Base-by-base conservation (phyloP, 37 sponge, comb jelly and placozoan species). In the Ianthella basta region DNA sequence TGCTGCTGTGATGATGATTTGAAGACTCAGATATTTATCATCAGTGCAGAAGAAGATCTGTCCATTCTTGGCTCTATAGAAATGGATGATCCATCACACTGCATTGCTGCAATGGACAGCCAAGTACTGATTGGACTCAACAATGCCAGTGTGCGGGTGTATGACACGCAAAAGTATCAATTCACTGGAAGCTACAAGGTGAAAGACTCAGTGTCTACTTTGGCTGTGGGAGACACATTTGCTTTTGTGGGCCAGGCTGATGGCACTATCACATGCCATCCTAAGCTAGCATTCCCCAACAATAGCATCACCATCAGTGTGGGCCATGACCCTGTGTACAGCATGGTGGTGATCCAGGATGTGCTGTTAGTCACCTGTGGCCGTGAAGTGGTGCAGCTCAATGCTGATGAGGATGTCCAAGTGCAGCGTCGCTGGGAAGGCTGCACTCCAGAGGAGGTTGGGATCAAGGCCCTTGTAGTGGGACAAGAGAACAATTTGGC, bases 231-330 rank as follows among this genome's bases (percentile, higher is more conserved):
- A 41, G 94, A 94, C 82, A 88, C 81, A 36, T 88, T 80, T 80
- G 86, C 82, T 5, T 94, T 94, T 69, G 86, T 94, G n/a, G 94
- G 83, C 15, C 91, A 86, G 38, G 94, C 94, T 41, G 88, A 94
- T 60, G 94, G 94, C 0, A 77, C 64, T 18, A 80, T 94, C 33
- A 90, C 69, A 24, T 94, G 83, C 75, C 90, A 90, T 74, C 63
- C 78, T 36, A 94, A 90, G 60, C 89, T 94, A n/a, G 34, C 82
- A 21, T 83, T 92, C 24, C 92, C 88, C 24, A 80, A 60, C 55
- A 86, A 86, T 0, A 35, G 63, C n/a, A 29, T 41, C 30, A 55
- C n/a, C 16, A 63, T 94, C 10, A 54, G 86, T 41, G 79, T 94
- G 15, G 91, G 91, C 12, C 23, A 60, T 16, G 83, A 90, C 19